phyloP scores from a whole-genome alignment of 2,888 invertebrate genomes.

The Phania funesta region DNA sequence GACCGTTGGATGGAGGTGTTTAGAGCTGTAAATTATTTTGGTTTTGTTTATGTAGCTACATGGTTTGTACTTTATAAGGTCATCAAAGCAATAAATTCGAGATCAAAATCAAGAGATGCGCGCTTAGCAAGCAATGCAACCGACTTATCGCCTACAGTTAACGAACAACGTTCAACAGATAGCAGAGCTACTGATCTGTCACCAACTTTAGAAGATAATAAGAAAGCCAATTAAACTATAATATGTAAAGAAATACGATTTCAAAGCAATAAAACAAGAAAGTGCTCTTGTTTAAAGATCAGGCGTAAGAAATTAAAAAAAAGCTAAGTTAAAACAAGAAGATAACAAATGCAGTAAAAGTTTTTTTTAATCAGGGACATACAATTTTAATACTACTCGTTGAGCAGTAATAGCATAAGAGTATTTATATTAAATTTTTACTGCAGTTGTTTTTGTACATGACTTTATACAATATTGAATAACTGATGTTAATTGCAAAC shows the following conservation, averaged over 20 bases:
- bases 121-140: constrained; percentile 58
- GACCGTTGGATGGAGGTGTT: constrained; percentile 86
- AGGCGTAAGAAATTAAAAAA: constrained; percentile 12
- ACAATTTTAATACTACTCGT: constrained; percentile 4
- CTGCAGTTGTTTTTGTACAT: neutral
- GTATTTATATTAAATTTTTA: neutral
- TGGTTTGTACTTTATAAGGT: constrained; percentile 81
- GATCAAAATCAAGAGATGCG: neutral
- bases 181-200: constrained; percentile 61
- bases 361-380: constrained; percentile 30
- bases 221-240: constrained; percentile 55
- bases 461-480: too few species aligned
- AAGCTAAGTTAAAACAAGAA: neutral
- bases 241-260: neutral
- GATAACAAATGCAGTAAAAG: constrained; percentile 8
- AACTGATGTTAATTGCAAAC: too few species aligned
- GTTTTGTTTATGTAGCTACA: constrained; percentile 84
- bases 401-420: neutral
- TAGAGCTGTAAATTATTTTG: constrained; percentile 85
- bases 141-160: constrained; percentile 63
- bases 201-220: constrained; percentile 48
- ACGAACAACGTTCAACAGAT: constrained; percentile 56
- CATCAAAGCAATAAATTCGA: constrained; percentile 54
- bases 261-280: neutral
- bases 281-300: neutral